Percentiles rank a stretch among this genome's conserved stretches.
Evolutionary conservation across 2,888 invertebrate genomes (phyloP).

Genomic region (Epinotia demarniana): DNA sequence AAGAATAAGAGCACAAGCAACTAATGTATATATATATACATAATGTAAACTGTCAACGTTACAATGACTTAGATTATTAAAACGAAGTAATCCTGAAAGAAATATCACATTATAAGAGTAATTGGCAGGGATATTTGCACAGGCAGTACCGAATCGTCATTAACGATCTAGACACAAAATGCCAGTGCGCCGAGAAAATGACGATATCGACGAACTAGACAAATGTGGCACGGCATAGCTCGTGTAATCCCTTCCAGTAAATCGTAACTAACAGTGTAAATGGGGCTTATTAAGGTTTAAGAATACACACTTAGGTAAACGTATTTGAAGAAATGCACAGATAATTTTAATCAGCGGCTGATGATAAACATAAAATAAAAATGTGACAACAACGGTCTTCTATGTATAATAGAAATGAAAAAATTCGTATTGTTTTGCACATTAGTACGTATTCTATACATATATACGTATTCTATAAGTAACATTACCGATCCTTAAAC

Average conservation of each 20-base stretch:
- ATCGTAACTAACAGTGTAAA: not conserved
- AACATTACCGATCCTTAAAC: no score
- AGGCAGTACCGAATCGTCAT: slow-evolving; percentile 47
- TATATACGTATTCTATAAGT: no score
- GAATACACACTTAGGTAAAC: not conserved
- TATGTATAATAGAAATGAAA: no score
- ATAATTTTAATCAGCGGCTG: not conserved
- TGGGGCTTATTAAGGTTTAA: not conserved
- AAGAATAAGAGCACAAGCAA: no score
- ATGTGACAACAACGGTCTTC: not conserved
- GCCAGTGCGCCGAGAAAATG: slow-evolving; percentile 55
- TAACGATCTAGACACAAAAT: slow-evolving; percentile 53
- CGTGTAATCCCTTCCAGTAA: not conserved
- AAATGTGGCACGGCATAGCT: slow-evolving; percentile 48
- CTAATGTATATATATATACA: no score
- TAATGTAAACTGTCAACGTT: no score
- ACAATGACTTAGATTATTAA: no score
- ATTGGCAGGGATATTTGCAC: not conserved
- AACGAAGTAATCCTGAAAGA: no score
- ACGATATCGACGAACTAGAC: slow-evolving; percentile 54
- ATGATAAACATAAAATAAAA: not conserved
- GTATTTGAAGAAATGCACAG: not conserved
- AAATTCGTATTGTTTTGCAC: no score
- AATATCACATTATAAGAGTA: not conserved
- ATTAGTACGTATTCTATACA: no score